Conservation (phyloP, 2,888 invertebrate species). For the Spialia ferax region DNA sequence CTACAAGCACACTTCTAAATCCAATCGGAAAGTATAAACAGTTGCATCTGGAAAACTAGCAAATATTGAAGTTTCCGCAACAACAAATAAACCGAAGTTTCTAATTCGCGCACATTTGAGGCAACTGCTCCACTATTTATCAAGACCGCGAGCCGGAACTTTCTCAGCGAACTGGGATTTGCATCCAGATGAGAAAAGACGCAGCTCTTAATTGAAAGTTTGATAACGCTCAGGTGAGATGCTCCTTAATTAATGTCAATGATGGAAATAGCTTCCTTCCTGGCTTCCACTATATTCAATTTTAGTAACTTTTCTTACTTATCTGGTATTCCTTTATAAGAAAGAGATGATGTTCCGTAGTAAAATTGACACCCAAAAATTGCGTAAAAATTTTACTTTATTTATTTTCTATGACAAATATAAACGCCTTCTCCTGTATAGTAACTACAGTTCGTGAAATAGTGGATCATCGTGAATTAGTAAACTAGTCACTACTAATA, state of each 20-base stretch:
- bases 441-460: too few relatives aligned
- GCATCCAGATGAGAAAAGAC: slow-evolving; percentile 77
- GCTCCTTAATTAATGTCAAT: slow-evolving; percentile 13
- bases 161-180: slow-evolving; percentile 59
- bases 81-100: slow-evolving; percentile 39
- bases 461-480: too few relatives aligned
- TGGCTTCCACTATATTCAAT: too few relatives aligned
- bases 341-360: too few relatives aligned
- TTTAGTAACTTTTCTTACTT: too few relatives aligned
- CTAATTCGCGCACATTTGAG: slow-evolving; percentile 25
- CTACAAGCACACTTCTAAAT: neutral
- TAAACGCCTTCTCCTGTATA: too few relatives aligned
- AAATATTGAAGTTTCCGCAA: slow-evolving; percentile 42
- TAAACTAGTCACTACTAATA: too few relatives aligned
- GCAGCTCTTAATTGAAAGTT: slow-evolving; percentile 79
- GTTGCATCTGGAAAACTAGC: slow-evolving; percentile 23
- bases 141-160: slow-evolving; percentile 43
- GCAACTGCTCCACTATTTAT: slow-evolving; percentile 54
- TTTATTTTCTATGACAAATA: too few relatives aligned
- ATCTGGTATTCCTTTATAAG: too few relatives aligned
- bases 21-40: slow-evolving; percentile 19
- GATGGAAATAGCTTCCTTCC: too few relatives aligned
- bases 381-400: too few relatives aligned
- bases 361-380: too few relatives aligned
- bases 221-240: slow-evolving; percentile 53